These are phyloP conservation scores for Pseudomyrmex gracilis DNA, from an alignment of 1,140 invertebrate species.

Conservation along the genomic window DNA sequence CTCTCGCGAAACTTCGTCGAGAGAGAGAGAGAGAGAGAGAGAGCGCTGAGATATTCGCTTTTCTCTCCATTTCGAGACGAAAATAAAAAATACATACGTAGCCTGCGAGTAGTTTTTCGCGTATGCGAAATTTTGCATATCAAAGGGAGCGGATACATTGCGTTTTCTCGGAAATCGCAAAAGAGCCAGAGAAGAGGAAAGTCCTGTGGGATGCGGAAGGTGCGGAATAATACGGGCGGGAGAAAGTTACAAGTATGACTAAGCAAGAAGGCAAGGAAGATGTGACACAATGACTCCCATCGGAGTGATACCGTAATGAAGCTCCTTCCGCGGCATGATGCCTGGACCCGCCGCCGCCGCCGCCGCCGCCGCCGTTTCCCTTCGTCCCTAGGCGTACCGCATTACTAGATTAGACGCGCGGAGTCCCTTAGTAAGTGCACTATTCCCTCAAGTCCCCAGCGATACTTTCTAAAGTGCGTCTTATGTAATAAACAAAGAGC, in stretches of 20 bases:
- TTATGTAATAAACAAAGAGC: conserved; percentile 57
- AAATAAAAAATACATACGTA: too few species aligned
- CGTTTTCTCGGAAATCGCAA: background rate
- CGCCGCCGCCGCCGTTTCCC: conserved; percentile 52
- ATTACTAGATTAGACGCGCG: conserved; percentile 75
- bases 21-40: too few species aligned
- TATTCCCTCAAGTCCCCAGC: conserved; percentile 61
- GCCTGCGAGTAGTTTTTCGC: background rate
- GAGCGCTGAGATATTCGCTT: too few species aligned
- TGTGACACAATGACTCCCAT: conserved; percentile 73
- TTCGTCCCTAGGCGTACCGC: conserved; percentile 71
- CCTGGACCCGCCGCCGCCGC: conserved; percentile 63
- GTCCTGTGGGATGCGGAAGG: conserved; percentile 52
- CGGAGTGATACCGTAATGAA: conserved; percentile 73
- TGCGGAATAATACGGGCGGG: conserved; percentile 63
- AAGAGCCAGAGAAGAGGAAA: background rate
- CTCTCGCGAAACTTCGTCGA: background rate
- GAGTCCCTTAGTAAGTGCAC: conserved; percentile 66
- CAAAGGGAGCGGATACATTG: background rate
- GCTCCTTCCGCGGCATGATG: conserved; percentile 48
- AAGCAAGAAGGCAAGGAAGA: conserved; percentile 73
- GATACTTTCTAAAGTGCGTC: conserved; percentile 67
- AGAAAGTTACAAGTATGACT: conserved; percentile 75
- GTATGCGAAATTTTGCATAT: background rate
- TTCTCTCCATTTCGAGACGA: background rate